Evolutionary conservation across 1,140 invertebrate genomes (phyloP), one percentile per base, ranked within the genome.

Genomic region (Venustaconcha ellipsiformis): DNA sequence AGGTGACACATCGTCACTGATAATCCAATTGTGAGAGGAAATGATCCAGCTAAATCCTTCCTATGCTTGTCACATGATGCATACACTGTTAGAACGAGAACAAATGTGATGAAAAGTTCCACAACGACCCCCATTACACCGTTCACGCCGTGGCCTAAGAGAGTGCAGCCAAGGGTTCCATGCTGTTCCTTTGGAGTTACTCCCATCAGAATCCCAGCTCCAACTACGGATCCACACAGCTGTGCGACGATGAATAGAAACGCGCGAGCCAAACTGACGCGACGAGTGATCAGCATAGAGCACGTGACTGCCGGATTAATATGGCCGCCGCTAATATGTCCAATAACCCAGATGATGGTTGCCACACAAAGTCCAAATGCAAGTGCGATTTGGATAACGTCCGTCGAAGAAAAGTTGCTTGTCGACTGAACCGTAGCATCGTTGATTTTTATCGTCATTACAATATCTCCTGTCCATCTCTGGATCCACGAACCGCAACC

Each of bases 271-370:
- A 62, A 23, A 23, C 59, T 62, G 59, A 62, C 23, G 8, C 59
- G 59, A 0, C 59, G 18, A 1, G 59, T 62, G 18, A 62, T 23
- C 59, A 62, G 13, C 59, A 62, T 62, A 62, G 18, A 18, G 18
- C 18, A n/a, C 59, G 59, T 62, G 8, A 62, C 59, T 0, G 59
- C 59, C 59, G 59, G 59, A 23, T 62, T 62, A 23, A 62, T 62
- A 14, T 62, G 59, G 59, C 59, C 59, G 59, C 59, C 59, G 59
- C 59, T 62, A 62, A 62, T 62, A 23, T 62, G 59, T n/a, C 59
- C 59, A 62, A 62, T 23, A 14, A 62, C 13, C 59, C 59, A 62
- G 59, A 62, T 11, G 13, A 23, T 14, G 59, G 59, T n/a, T 18
- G 59, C 59, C 59, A 62, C 59, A 62, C 18, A 8, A 0, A 62